Evolutionary conservation across 2,113 vertebrate genomes (phyloP).

Genomic region (Periophthalmus modestus): DNA sequence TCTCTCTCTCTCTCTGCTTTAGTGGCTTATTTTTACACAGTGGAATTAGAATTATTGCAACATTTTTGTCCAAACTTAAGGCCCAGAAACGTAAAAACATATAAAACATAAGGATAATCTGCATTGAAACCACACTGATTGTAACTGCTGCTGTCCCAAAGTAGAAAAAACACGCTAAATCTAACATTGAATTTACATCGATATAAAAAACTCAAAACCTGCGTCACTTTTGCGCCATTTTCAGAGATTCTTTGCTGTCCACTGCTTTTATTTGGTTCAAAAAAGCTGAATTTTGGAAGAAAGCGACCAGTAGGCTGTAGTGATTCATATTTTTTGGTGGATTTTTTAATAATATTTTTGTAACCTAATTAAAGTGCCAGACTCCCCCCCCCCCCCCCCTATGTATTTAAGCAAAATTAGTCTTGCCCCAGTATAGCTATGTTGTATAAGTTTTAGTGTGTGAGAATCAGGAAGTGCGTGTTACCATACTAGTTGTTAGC

Average conservation of each 20-base stretch:
- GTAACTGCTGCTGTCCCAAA: conserved; percentile 42
- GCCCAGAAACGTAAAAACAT: conserved; percentile 37
- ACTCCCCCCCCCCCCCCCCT: no score
- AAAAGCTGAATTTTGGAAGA: conserved; percentile 51
- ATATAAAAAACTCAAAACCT: conserved; percentile 28
- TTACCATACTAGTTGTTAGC: no score
- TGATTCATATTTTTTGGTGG: neutral
- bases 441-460: no score
- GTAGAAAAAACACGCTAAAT: conserved; percentile 30
- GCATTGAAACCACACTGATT: conserved; percentile 38
- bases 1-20: conserved; percentile 10
- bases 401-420: no score
- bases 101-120: conserved; percentile 32
- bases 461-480: no score
- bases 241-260: conserved; percentile 22
- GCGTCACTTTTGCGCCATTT: conserved; percentile 56
- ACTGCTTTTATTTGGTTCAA: conserved; percentile 41
- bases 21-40: conserved; percentile 59
- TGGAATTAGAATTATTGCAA: conserved; percentile 70
- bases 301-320: neutral
- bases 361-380: neutral
- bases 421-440: no score
- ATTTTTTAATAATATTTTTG: conserved; percentile 11
- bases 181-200: conserved; percentile 35
- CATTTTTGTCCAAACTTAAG: conserved; percentile 54